Conservation (phyloP, 2,113 vertebrate genomes). For the Gopherus evgoodei region DNA sequence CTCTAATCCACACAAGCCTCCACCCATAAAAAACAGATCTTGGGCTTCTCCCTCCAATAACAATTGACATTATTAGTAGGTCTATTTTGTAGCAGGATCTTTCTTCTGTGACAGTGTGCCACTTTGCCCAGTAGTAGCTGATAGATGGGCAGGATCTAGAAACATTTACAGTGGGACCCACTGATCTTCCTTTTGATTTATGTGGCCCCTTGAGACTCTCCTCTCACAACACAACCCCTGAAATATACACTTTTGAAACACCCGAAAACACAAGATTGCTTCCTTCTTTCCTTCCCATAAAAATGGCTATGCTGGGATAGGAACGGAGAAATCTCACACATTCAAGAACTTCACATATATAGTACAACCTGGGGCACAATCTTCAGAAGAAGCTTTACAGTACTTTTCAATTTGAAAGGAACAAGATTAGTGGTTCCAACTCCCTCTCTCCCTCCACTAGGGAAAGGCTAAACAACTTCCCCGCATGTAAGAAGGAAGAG, state of each 20-base stretch:
- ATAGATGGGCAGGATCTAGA: background rate
- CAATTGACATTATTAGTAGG: background rate
- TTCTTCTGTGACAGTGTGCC: background rate
- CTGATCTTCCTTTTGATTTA: background rate
- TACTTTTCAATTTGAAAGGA: background rate
- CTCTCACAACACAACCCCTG: background rate
- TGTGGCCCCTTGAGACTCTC: background rate
- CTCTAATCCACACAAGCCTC: background rate
- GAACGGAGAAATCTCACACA: background rate
- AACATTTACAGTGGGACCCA: background rate
- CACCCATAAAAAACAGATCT: background rate
- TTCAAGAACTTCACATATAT: background rate
- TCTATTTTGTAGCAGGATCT: background rate
- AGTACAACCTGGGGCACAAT: background rate
- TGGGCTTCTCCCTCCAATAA: background rate
- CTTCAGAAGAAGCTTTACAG: background rate
- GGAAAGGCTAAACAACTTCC: background rate
- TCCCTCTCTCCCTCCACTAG: background rate
- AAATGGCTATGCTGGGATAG: background rate
- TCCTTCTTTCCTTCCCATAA: background rate
- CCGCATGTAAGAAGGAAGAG: background rate
- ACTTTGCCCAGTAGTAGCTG: background rate
- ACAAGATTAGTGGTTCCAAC: background rate
- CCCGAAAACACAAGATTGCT: background rate
- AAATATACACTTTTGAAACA: background rate